Evolutionary conservation across 2,888 invertebrate species (phyloP).

Genomic region (Acronicta alni): DNA sequence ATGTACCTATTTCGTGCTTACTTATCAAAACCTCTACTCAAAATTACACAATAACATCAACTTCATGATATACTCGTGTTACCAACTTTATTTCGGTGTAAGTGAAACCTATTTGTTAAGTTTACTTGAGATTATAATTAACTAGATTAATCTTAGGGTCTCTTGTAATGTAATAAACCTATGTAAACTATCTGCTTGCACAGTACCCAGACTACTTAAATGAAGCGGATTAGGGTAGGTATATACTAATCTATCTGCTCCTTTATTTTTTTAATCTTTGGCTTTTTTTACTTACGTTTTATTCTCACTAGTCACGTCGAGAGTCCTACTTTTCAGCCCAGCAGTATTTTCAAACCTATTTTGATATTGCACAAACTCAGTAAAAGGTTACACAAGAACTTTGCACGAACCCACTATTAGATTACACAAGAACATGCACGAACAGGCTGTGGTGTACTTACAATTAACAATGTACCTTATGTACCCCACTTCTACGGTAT

Average conservation of each 20-base stretch:
- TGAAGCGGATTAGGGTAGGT: constrained; percentile 4
- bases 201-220: constrained; percentile 20
- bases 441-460: too few relatives aligned
- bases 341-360: too few relatives aligned
- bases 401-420: too few relatives aligned
- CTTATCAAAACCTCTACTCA: constrained; percentile 21
- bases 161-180: constrained; percentile 34
- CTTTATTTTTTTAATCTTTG: neutral
- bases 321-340: too few relatives aligned
- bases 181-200: constrained; percentile 13
- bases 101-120: constrained; percentile 46
- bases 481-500: too few relatives aligned
- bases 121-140: constrained; percentile 42
- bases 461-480: too few relatives aligned
- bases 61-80: constrained; percentile 35
- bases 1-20: neutral
- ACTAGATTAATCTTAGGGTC: constrained; percentile 41
- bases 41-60: constrained; percentile 35
- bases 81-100: constrained; percentile 43
- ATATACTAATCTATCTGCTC: neutral
- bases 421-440: too few relatives aligned
- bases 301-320: too few relatives aligned
- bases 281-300: too few relatives aligned
- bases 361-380: too few relatives aligned
- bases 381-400: too few relatives aligned